These are phyloP conservation scores for Criorhina ranunculi DNA, from an alignment of 2,888 invertebrate species.

Conservation along the genomic window DNA sequence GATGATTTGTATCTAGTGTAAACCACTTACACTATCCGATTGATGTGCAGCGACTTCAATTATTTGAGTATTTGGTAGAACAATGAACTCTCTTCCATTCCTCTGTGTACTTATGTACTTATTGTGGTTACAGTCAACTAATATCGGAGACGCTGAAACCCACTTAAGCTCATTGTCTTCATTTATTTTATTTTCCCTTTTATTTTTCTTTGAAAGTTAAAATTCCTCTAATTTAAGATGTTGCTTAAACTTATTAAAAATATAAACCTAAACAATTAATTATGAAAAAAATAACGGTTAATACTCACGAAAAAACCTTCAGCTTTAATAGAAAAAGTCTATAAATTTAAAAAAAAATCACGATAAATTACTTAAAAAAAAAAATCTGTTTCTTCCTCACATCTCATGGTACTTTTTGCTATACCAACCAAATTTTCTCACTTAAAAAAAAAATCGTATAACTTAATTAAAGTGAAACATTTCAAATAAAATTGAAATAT, in stretches of 20 bases:
- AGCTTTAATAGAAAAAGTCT: constrained; percentile 58
- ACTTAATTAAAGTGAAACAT: constrained; percentile 3
- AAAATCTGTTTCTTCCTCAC: constrained; percentile 54
- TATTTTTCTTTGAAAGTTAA: not conserved
- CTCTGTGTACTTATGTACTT: too few relatives aligned
- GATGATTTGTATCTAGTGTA: too few relatives aligned
- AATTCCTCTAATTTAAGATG: constrained; percentile 25
- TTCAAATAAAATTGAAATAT: constrained; percentile 35
- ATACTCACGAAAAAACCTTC: constrained; percentile 26
- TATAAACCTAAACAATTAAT: constrained; percentile 29
- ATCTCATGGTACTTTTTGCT: constrained; percentile 48
- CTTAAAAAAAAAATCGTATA: constrained; percentile 22
- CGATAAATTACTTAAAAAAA: constrained; percentile 31
- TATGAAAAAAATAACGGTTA: constrained; percentile 16
- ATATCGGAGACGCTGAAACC: too few relatives aligned
- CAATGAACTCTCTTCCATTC: too few relatives aligned
- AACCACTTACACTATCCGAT: too few relatives aligned
- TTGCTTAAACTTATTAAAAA: constrained; percentile 35
- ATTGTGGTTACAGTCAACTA: too few relatives aligned
- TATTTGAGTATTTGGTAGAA: too few relatives aligned
- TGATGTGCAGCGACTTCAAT: too few relatives aligned
- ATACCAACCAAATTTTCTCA: constrained; percentile 44
- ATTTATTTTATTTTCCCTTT: too few relatives aligned
- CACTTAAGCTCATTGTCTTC: too few relatives aligned
- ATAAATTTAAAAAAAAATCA: constrained; percentile 34